Base-by-base conservation (phyloP, 2,113 vertebrate genomes). In the Pitta sordida region DNA sequence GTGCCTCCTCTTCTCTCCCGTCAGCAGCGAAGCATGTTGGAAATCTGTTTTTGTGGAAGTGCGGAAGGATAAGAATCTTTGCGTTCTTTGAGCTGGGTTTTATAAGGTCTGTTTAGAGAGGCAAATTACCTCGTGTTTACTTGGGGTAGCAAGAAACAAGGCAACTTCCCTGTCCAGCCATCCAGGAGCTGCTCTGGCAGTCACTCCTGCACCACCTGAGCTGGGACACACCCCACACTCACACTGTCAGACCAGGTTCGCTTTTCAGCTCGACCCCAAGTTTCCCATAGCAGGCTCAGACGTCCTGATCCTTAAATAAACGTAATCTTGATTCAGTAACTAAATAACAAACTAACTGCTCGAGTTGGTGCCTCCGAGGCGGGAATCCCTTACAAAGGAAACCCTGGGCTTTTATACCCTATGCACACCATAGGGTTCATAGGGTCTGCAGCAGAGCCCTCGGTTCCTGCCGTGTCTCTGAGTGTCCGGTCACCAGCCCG, bases 361-460 rank as follows among this genome's bases (percentile, higher is more conserved):
- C 34, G 12, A 5, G 46, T 30, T 34, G 8, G 10, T 41, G 30
- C 26, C 17, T 62, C 24, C 5, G 18, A 0, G 0, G 55, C 39
- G 34, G 10, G 29, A 41, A 10, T 24, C 29, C 14, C 8, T 7
- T 46, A 46, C 39, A 75, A 36, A 48, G 48, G 34, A 68, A 55
- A 30, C 11, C 14, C 24, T 60, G 34, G 41, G 21, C 6, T 69
- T 89, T 41, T 55, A 9, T 27, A 27, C 10, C 39, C 20, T n/a
- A n/a, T n/a, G n/a, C n/a, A n/a, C n/a, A n/a, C n/a, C n/a, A n/a
- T n/a, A n/a, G n/a, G n/a, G n/a, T n/a, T n/a, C n/a, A n/a, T n/a
- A n/a, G n/a, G n/a, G n/a, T n/a, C n/a, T n/a, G n/a, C n/a, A n/a
- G n/a, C n/a, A 29, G 32, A 22, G 29, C 23, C 75, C 29, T 75